A percentile compares a stretch with the other conserved stretches of the same genome.
Conservation (phyloP, 2,888 invertebrate species). For the Conus canariensis region DNA sequence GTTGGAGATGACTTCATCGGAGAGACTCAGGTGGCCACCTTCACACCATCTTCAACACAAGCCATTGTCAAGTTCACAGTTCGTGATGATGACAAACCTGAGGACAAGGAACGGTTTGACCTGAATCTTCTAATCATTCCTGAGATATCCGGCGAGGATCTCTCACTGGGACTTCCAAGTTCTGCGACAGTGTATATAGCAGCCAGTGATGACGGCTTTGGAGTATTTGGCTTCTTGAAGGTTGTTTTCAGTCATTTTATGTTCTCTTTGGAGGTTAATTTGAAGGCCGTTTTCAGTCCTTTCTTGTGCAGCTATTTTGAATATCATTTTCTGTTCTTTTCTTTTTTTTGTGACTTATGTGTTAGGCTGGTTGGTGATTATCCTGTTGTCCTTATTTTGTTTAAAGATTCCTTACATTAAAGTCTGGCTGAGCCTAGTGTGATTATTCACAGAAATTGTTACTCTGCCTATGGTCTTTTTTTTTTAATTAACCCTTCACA, state of each 20-base stretch:
- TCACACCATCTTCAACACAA: conserved; percentile 56
- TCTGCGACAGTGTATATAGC: conserved; percentile 65
- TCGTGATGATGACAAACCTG: conserved; percentile 71
- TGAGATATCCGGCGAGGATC: conserved; percentile 52
- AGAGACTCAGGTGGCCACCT: conserved; percentile 69
- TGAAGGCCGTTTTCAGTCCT: too few species aligned
- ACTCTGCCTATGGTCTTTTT: too few species aligned
- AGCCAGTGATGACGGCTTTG: conserved; percentile 77
- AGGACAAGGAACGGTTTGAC: conserved; percentile 68
- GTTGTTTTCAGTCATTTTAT: conserved; percentile 55
- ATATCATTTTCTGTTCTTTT: too few species aligned
- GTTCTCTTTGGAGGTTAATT: too few species aligned
- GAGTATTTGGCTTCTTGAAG: conserved; percentile 70
- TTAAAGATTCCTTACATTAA: too few species aligned
- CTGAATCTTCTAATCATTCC: conserved; percentile 56
- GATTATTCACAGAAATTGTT: too few species aligned
- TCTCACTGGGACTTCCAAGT: conserved; percentile 56
- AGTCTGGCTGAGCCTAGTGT: too few species aligned
- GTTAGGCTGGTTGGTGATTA: too few species aligned
- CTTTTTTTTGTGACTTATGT: too few species aligned
- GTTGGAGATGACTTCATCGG: conserved; percentile 72
- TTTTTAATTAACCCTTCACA: too few species aligned
- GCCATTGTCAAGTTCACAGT: conserved; percentile 69
- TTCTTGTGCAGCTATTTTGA: too few species aligned
- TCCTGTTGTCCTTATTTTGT: too few species aligned